These are phyloP conservation scores for Sebastes schlegelii DNA, from an alignment of 2,113 vertebrate genomes.

Conservation along the genomic window DNA sequence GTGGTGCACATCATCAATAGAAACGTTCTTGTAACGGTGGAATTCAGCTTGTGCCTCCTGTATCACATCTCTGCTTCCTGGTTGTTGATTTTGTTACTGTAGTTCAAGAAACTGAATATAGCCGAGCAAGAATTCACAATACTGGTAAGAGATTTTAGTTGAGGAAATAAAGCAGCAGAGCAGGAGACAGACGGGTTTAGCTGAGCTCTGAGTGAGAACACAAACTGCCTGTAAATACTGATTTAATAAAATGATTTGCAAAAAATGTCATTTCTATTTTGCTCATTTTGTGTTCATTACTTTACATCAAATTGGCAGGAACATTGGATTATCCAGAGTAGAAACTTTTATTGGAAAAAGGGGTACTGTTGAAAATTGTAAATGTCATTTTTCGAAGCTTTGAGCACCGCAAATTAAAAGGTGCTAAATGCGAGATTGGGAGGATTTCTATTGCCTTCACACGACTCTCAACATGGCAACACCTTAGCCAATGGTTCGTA, in stretches of 20 bases:
- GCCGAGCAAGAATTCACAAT: constrained; percentile 52
- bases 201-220: constrained; percentile 58
- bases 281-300: not conserved
- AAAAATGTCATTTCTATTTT: constrained; percentile 28
- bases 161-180: constrained; percentile 43
- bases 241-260: constrained; percentile 85
- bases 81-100: constrained; percentile 59
- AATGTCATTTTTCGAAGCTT: not conserved
- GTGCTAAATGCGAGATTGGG: no score
- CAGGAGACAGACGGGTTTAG: constrained; percentile 40
- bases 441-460: no score
- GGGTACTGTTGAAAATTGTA: not conserved
- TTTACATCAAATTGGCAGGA: not conserved
- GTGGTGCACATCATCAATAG: constrained; percentile 52
- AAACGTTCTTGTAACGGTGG: constrained; percentile 37
- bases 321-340: not conserved
- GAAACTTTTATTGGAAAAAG: not conserved
- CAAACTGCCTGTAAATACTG: constrained; percentile 85
- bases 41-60: constrained; percentile 75
- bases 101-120: constrained; percentile 49
- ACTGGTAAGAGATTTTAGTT: constrained; percentile 53
- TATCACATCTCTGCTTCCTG: constrained; percentile 61
- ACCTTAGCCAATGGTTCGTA: no score
- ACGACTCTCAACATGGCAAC: no score
- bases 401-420: not conserved